Evolutionary conservation across 30 jellyfish, hydroid and myxozoan genomes (phyloP).

Genomic region (Hydractinia echinata): DNA sequence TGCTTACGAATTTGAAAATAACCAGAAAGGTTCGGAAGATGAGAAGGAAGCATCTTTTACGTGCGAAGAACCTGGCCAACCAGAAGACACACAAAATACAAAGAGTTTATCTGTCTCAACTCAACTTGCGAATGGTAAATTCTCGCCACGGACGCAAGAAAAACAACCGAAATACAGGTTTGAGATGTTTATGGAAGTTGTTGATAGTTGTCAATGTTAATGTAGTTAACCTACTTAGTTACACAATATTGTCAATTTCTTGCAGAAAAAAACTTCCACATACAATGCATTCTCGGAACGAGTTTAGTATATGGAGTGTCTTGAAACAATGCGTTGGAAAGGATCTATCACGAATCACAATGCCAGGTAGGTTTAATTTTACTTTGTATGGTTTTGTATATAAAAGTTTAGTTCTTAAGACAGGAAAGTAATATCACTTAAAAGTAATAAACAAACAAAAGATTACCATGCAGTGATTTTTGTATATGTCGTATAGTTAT

Average conservation of each 20-base stretch:
- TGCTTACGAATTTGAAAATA: conserved; percentile 15
- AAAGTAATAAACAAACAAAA: neutral
- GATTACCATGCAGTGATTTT: too few species aligned
- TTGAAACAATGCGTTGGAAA: conserved; percentile 85
- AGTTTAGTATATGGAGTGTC: conserved; percentile 87
- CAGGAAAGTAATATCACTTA: neutral
- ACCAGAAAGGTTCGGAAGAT: neutral
- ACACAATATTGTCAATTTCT: too few species aligned
- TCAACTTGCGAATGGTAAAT: neutral
- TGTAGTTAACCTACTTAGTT: neutral
- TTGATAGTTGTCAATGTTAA: neutral
- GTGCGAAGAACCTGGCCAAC: too few species aligned
- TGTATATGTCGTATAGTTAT: conserved; percentile 38
- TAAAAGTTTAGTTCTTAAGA: neutral
- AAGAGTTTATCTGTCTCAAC: neutral
- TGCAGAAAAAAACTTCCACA: conserved; percentile 68
- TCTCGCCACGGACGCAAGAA: neutral
- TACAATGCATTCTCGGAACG: conserved; percentile 86
- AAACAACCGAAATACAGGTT: neutral
- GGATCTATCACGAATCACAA: conserved; percentile 86
- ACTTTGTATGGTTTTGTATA: neutral
- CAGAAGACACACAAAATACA: too few species aligned
- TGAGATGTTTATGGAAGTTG: neutral
- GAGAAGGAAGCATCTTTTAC: neutral
- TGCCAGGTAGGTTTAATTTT: conserved; percentile 69